A percentile compares a stretch with the other conserved stretches of the same genome.
Evolutionary conservation across 2,888 invertebrate genomes (phyloP).

Genomic region (Limnephilus rhombicus): DNA sequence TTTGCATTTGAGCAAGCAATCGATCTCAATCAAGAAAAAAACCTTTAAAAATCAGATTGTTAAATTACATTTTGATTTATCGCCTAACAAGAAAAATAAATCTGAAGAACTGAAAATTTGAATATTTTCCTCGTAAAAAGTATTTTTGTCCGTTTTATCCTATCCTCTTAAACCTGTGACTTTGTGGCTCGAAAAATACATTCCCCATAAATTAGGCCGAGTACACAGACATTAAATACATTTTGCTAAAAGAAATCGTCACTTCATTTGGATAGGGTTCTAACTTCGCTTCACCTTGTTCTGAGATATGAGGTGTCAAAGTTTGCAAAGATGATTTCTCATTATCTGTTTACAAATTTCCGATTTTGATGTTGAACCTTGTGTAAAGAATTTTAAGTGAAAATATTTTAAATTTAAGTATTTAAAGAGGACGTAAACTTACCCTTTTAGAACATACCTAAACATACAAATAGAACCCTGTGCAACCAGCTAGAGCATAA

Average conservation of each 20-base stretch:
- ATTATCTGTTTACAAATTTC: no score
- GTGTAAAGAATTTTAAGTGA: no score
- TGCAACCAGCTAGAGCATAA: no score
- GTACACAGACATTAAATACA: slow-evolving; percentile 3
- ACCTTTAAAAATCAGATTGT: background rate
- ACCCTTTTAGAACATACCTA: no score
- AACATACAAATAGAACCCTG: no score
- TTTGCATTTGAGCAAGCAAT: background rate
- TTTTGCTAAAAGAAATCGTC: background rate
- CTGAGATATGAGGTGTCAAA: no score
- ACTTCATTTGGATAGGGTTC: no score
- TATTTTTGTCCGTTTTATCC: background rate
- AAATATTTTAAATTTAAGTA: no score
- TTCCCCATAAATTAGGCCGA: background rate
- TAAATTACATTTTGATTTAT: background rate
- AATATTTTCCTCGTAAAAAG: background rate
- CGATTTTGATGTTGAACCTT: no score
- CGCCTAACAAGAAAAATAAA: background rate
- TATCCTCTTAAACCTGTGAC: background rate
- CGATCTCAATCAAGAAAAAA: background rate
- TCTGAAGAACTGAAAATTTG: background rate
- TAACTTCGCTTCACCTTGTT: no score
- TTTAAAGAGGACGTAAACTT: no score
- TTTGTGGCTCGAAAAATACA: slow-evolving; percentile 13
- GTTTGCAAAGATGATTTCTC: no score